These are phyloP conservation scores for Meiosimyza platycephala DNA, from an alignment of 2,888 invertebrate genomes.

Conservation along the genomic window DNA sequence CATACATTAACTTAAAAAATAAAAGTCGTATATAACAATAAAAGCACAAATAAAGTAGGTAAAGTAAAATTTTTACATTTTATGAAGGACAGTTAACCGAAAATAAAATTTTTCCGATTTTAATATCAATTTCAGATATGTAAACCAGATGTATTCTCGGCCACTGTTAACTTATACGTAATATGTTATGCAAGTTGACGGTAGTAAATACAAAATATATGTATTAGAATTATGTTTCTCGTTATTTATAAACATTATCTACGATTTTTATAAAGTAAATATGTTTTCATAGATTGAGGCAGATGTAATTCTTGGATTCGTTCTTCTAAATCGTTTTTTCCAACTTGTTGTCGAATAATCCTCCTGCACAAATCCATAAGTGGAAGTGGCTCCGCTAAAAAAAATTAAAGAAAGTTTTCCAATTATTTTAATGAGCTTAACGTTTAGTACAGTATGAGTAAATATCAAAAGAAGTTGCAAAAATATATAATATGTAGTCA, in stretches of 20 bases:
- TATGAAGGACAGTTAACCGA: no score
- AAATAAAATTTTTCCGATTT: no score
- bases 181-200: neutral
- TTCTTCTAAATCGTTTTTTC: conserved; percentile 88
- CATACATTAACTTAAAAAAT: no score
- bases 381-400: conserved; percentile 95
- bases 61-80: no score
- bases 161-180: conserved; percentile 2
- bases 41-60: no score
- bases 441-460: no score
- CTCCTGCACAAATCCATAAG: conserved; percentile 98
- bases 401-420: conserved; percentile 39
- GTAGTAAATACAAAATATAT: neutral
- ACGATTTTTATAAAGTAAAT: conserved; percentile 88
- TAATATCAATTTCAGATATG: no score
- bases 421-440: neutral
- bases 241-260: conserved; percentile 64
- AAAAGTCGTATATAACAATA: no score
- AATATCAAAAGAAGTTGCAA: no score
- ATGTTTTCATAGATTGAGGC: conserved; percentile 92
- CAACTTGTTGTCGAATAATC: conserved; percentile 94
- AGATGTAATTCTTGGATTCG: conserved; percentile 88
- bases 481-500: no score
- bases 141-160: neutral
- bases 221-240: neutral